These are phyloP conservation scores for Amblyjoppa fuscipennis DNA, from an alignment of 2,888 invertebrate genomes.

Conservation along the genomic window DNA sequence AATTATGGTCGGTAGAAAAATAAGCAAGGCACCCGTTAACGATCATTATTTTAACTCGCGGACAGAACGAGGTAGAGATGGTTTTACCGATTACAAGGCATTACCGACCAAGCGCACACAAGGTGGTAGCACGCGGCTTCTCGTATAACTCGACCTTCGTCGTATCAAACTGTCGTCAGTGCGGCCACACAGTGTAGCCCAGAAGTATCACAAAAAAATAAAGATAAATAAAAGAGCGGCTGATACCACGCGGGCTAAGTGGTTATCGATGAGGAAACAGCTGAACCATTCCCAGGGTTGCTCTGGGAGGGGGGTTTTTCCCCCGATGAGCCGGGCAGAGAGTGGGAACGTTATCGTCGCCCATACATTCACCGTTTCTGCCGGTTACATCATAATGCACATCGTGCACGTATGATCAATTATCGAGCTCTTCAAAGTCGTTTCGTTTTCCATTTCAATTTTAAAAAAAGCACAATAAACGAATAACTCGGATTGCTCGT, in stretches of 20 bases:
- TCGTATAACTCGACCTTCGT: slow-evolving; percentile 2
- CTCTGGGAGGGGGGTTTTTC: neutral
- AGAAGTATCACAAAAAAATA: slow-evolving; percentile 1
- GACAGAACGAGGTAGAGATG: neutral
- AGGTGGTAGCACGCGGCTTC: neutral
- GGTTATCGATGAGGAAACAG: slow-evolving; percentile 42
- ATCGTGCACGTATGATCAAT: slow-evolving; percentile 23
- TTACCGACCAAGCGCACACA: neutral
- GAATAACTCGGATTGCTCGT: neutral
- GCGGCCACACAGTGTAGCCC: neutral
- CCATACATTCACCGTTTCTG: slow-evolving; percentile 7
- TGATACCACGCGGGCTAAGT: neutral
- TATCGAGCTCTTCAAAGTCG: slow-evolving; percentile 15
- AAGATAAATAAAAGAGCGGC: neutral
- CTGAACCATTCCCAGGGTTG: slow-evolving; percentile 32
- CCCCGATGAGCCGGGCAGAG: slow-evolving; percentile 7
- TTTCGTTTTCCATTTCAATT: slow-evolving; percentile 1
- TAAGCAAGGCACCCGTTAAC: neutral
- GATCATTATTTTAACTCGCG: slow-evolving; percentile 27
- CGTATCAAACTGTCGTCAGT: slow-evolving; percentile 26
- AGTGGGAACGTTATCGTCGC: neutral
- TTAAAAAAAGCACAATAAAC: neutral
- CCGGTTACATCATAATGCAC: slow-evolving; percentile 3
- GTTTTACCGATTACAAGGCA: neutral
- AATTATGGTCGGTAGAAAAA: slow-evolving; percentile 11